Evolutionary conservation across 2,797 vertebrate genomes (phyloP), one percentile per base, ranked within the genome.

Genomic region (Acanthurus tractus): DNA sequence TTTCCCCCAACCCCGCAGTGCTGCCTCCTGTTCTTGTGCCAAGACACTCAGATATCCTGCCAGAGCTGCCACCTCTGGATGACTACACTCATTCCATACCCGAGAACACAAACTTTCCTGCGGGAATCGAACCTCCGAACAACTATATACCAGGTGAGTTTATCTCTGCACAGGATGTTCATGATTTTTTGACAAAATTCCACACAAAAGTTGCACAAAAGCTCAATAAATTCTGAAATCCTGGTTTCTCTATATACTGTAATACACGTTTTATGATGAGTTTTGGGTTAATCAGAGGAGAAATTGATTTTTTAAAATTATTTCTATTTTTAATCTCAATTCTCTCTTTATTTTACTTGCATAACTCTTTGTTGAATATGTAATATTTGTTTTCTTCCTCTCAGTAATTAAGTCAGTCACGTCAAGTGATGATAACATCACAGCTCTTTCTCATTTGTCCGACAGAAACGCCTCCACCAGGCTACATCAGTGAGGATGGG

Each of bases 401-500:
- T 40, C 11, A 50, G 23, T 9, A 14, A 8, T 3, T 68, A 29
- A 62, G 57, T 56, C n/a, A 13, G 9, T 4, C 7, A 3, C 63
- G 10, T 63, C 15, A 4, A 11, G 40, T 49, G 36, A 4, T 57
- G 17, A n/a, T 25, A 45, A 70, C 0, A 1, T 48, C 7, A 55
- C n/a, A 10, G 22, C 8, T 63, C 18, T 36, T 63, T 48, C 74
- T n/a, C 81, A 2, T 86, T 23, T 76, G 84, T 90, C 73, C 71
- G 13, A 36, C 87, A 99, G 98, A 99, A 94, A 99, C 98, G 25
- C 98, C 98, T 0, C 98, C 98, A 45, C 98, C 98, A 5, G 98
- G 98, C 78, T 99, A 99, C 92, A 93, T 99, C 93, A 99, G 98
- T 83, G 98, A 99, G 94, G 98, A 99, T 97, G 98, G 98, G 84